Conservation (phyloP, 2,113 vertebrate species). For the Stigmatopora argus region DNA sequence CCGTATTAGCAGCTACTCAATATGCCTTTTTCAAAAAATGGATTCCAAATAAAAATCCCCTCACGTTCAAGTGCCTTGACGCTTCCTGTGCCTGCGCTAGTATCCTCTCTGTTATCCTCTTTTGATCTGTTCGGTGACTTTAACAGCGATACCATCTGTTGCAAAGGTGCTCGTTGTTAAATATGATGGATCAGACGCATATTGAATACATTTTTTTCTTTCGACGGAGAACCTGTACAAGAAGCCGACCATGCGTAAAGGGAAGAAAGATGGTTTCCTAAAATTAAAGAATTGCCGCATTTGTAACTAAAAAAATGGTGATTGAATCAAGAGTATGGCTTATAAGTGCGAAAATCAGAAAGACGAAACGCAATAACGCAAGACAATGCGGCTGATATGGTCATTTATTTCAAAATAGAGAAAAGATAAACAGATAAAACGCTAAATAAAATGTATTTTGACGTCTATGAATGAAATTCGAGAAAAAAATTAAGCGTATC, state of each 20-base stretch:
- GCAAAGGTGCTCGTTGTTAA: not conserved
- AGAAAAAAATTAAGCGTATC: no score
- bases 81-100: conserved; percentile 20
- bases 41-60: conserved; percentile 51
- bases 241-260: not conserved
- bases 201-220: conserved; percentile 5
- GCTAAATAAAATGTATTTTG: no score
- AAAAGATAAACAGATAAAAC: no score
- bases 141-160: conserved; percentile 33
- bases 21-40: conserved; percentile 38
- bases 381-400: no score
- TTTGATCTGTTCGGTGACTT: conserved; percentile 19
- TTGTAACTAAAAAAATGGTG: no score
- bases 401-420: no score
- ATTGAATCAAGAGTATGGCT: no score
- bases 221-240: not conserved
- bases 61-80: conserved; percentile 36
- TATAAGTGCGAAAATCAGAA: no score
- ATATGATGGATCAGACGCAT: conserved; percentile 15
- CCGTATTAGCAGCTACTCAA: conserved; percentile 48
- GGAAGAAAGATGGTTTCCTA: not conserved
- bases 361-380: no score
- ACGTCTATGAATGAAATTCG: no score
- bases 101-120: conserved; percentile 27
- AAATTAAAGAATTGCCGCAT: not conserved